These are phyloP conservation scores for Lemur catta DNA, from an alignment of 2,797 vertebrate species.

Conservation along the genomic window DNA sequence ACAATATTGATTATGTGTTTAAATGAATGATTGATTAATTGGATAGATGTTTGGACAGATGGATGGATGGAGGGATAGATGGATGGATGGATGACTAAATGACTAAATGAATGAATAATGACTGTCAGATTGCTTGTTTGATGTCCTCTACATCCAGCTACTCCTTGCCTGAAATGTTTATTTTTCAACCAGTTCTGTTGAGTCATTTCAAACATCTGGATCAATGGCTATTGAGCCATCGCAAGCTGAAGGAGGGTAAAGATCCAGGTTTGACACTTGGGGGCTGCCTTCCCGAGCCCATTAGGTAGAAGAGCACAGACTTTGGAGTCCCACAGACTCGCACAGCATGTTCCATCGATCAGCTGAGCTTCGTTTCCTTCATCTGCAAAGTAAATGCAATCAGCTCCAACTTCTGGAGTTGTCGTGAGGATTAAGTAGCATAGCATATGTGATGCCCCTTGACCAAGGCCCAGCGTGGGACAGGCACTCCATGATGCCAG, in stretches of 20 bases:
- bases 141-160: background rate
- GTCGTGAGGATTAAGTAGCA: background rate
- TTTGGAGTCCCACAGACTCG: background rate
- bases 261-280: background rate
- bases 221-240: background rate
- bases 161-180: background rate
- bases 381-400: background rate
- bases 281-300: background rate
- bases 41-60: background rate
- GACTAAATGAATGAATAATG: background rate
- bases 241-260: background rate
- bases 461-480: background rate
- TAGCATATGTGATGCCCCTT: background rate
- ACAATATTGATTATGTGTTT: background rate
- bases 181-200: background rate
- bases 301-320: background rate
- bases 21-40: background rate
- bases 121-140: background rate
- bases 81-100: background rate
- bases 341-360: background rate
- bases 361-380: background rate
- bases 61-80: background rate
- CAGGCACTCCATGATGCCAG: background rate
- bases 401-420: background rate
- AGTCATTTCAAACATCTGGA: background rate